Evolutionary conservation across 2,888 invertebrate genomes (phyloP), one percentile per base, ranked within the genome.

Genomic region (Glomeris marginata): DNA sequence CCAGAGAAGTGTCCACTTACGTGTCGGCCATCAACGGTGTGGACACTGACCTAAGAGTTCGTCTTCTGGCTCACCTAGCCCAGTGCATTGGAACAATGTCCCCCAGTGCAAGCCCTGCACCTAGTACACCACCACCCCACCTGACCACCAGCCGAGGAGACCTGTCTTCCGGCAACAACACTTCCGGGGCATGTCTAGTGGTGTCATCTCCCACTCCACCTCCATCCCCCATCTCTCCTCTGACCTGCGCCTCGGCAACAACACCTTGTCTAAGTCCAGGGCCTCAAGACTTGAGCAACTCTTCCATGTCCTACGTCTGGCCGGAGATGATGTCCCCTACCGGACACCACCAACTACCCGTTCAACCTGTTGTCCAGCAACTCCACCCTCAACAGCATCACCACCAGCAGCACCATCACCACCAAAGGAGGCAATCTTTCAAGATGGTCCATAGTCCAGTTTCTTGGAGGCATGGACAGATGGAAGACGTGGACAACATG

Each of bases 1-100:
- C 60, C 2, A 55, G 55, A 34, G 62, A 63, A 53, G 61, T 63
- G 1, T 57, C 58, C 18, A 55, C 60, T 5, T 63, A 59, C 53
- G 49, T 63, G 20, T 50, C 55, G 11, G 52, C 54, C 2, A 46
- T 58, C 4, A 56, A 58, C 11, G 58, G 57, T 5, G 52, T 61
- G 5, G 58, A 61, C 44, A 56, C 56, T 10, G 60, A 62, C 11
- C 50, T 61, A 13, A 50, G 58, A 40, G 52, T 58, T 1, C 55
- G 58, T 2, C 51, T 63, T 2, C 49, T 63, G 11, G 52, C 58
- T 13, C 63, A 63, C 45, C 57, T 63, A 10, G 56, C 61, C 15
- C 57, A 57, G 36, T 58, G 58, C 45, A 50, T 56, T 15, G 44
- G 45, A 13, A 45, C 49, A 18, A 40, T 55, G 11, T 21, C 45